These are phyloP conservation scores for Phaenicophaeus curvirostris DNA, from an alignment of 2,797 vertebrate genomes.

Conservation along the genomic window DNA sequence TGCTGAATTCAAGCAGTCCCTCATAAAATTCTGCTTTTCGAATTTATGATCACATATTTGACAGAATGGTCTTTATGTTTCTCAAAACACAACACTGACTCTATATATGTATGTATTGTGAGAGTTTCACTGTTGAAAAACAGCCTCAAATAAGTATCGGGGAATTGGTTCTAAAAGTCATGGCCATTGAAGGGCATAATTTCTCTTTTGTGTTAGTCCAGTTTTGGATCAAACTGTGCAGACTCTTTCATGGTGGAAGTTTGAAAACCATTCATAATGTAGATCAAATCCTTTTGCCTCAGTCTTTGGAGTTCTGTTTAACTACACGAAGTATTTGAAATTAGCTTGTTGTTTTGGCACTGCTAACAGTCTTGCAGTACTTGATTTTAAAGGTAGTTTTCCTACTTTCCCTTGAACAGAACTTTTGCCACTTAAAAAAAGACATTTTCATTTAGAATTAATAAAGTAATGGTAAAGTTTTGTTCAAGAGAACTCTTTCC, in stretches of 20 bases:
- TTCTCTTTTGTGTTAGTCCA: background rate
- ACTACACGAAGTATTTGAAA: background rate
- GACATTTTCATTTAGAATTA: background rate
- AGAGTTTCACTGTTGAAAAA: background rate
- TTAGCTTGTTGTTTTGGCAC: background rate
- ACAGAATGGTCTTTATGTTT: background rate
- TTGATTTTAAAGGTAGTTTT: background rate
- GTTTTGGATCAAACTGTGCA: background rate
- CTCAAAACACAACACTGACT: background rate
- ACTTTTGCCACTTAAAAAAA: background rate
- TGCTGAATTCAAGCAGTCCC: conserved; percentile 34
- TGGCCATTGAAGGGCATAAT: background rate
- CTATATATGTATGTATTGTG: background rate
- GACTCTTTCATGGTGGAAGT: background rate
- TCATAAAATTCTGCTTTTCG: background rate
- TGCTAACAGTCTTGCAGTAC: background rate
- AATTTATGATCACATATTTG: background rate
- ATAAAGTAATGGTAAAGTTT: background rate
- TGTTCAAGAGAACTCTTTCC: background rate
- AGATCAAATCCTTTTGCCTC: background rate
- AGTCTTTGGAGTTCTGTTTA: background rate
- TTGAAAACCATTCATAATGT: background rate
- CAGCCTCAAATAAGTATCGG: background rate
- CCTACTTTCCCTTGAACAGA: background rate
- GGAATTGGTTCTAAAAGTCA: background rate